Base-by-base conservation (phyloP, 2,888 invertebrate genomes). In the Cylloceria caligata region DNA sequence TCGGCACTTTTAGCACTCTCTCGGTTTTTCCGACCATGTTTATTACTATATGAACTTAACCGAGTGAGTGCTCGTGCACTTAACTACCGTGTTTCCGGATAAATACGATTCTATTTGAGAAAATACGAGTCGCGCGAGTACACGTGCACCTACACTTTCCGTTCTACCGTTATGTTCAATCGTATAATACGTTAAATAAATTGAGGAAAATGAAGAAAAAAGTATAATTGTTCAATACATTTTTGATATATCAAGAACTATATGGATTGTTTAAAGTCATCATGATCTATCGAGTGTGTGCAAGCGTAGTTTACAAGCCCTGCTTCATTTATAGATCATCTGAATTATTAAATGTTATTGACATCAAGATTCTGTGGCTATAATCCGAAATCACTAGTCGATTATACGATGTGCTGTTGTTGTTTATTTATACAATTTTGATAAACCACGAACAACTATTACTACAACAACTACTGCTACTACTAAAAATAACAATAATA, bases 1-100 rank as follows among this genome's bases (percentile, higher is more conserved):
- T 47, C 65, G 65, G 4, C 65, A 67, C 65, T 67, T 67, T 67
- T 30, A 21, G 16, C 19, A 30, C 16, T 45, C 27, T 16, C 27
- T 47, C 16, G 7, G 19, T 7, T 49, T 16, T 45, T 45, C 65
- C 65, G 45, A 47, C 45, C 47, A 2, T 47, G 30, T 34, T 11
- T 30, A 30, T 47, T 67, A 27, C 11, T 30, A 9, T 47, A 16
- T 11, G 47, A 67, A 16, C 30, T 30, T n/a, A 16, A 30, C 3
- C 30, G 11, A 19, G n/a, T 42, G 16, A 3, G 24, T 24, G 3
- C 3, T 9, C 13, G 21, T 11, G 24, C 13, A 11, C 24, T 3
- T 24, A 24, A 52, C 21, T 52, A 52, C 24, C 52, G 52, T 45
- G 0, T n/a, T 16, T 0, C 36, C 0, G 7, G 36, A 36, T 47